phyloP scores from a whole-genome alignment of 1,140 invertebrate genomes.

The Mya arenaria region DNA sequence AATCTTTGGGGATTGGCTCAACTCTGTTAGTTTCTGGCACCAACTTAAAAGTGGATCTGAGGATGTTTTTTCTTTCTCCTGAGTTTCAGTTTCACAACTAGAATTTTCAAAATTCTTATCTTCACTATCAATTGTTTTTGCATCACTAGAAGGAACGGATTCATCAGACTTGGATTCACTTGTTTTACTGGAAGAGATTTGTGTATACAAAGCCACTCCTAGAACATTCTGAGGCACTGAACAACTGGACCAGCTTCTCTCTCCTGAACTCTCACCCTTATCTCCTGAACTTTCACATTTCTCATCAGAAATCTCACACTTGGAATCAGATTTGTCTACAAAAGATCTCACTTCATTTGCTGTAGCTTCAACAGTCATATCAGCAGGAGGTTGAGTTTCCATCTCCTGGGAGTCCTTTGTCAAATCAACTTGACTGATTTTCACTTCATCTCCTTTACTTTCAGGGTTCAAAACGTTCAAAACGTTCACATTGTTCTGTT shows the following conservation, averaged over 20 bases:
- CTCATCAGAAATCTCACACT: background rate
- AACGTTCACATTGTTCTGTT: background rate
- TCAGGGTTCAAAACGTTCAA: background rate
- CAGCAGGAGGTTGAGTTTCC: background rate
- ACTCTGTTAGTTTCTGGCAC: slow-evolving; percentile 56
- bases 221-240: slow-evolving; percentile 44
- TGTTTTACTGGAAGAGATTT: background rate
- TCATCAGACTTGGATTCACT: background rate
- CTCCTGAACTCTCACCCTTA: background rate
- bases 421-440: background rate
- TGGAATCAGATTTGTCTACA: background rate
- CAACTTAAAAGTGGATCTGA: slow-evolving; percentile 57
- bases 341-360: too few species aligned
- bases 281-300: too few species aligned
- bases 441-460: background rate
- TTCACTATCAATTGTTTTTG: background rate
- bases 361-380: too few species aligned
- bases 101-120: background rate
- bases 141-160: background rate
- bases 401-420: background rate
- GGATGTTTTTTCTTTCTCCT: background rate
- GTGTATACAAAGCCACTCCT: background rate
- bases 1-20: slow-evolving; percentile 45
- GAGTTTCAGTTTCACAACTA: background rate
- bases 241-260: background rate